Conservation (phyloP, 2,797 vertebrate genomes). For the Centroberyx gerrardi region DNA sequence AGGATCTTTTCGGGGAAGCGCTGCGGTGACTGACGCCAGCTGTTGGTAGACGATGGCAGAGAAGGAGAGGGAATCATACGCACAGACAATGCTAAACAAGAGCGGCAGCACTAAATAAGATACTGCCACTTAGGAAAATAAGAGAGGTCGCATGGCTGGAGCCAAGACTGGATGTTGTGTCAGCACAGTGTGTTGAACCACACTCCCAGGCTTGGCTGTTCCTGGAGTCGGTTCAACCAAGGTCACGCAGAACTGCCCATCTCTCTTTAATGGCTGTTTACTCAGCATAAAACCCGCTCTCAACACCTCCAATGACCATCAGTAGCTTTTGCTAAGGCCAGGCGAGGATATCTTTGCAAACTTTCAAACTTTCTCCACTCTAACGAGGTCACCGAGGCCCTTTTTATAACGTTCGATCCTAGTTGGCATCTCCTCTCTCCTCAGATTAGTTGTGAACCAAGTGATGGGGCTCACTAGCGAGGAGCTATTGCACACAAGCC, state of each 20-base stretch:
- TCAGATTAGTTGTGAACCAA: constrained; percentile 49
- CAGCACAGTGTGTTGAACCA: constrained; percentile 86
- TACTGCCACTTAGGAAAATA: constrained; percentile 79
- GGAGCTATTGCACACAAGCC: constrained; percentile 18
- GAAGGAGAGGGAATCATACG: constrained; percentile 25
- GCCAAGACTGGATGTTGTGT: constrained; percentile 87
- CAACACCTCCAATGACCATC: constrained; percentile 45
- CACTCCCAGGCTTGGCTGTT: constrained; percentile 83
- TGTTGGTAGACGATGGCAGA: constrained; percentile 23
- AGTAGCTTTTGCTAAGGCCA: constrained; percentile 2
- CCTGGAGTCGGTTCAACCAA: constrained; percentile 68
- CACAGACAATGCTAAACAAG: constrained; percentile 61
- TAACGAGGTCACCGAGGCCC: constrained; percentile 45
- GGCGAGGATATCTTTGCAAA: constrained; percentile 30
- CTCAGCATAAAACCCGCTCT: constrained; percentile 40
- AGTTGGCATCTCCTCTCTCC: constrained; percentile 33
- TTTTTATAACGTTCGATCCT: constrained; percentile 45
- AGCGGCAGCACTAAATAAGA: constrained; percentile 70
- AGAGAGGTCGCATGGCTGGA: constrained; percentile 68
- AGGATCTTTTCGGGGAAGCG: constrained; percentile 32
- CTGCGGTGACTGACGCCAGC: constrained; percentile 34
- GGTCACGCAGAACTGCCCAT: constrained; percentile 48
- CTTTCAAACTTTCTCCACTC: constrained; percentile 10
- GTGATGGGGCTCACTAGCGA: constrained; percentile 4
- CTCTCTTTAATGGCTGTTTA: constrained; percentile 61